Evolutionary conservation across 2,888 invertebrate genomes (phyloP).

Genomic region (Caenorhabditis imperialis): DNA sequence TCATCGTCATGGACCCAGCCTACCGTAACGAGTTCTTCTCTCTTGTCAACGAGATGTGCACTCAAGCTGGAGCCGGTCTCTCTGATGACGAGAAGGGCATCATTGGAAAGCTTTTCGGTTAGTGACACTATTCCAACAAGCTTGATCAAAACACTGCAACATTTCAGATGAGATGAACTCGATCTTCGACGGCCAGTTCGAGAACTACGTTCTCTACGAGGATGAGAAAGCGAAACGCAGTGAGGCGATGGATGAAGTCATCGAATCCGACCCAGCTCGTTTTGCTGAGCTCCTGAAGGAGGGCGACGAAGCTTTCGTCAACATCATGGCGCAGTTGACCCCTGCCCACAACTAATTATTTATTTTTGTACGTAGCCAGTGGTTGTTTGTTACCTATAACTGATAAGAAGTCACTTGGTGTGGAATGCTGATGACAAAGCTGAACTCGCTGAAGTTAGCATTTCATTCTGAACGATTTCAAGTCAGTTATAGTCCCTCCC

Average conservation of each 20-base stretch:
- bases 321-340: too few relatives aligned
- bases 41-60: not conserved
- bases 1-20: constrained; percentile 12
- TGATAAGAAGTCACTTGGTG: too few relatives aligned
- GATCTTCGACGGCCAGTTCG: constrained; percentile 16
- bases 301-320: too few relatives aligned
- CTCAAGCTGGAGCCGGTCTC: not conserved
- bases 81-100: not conserved
- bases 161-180: constrained; percentile 32
- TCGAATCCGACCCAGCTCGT: not conserved
- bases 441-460: too few relatives aligned
- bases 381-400: constrained; percentile 21
- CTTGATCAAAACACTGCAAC: too few relatives aligned
- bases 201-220: not conserved
- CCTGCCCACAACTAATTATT: not conserved
- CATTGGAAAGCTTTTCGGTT: constrained; percentile 1
- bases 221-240: too few relatives aligned
- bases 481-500: too few relatives aligned
- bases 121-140: not conserved
- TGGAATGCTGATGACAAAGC: too few relatives aligned
- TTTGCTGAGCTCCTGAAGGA: too few relatives aligned
- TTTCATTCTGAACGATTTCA: too few relatives aligned
- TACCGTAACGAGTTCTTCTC: constrained; percentile 15
- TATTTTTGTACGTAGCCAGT: constrained; percentile 17
- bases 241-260: not conserved